Conservation (phyloP, 2,113 vertebrate genomes). For the Mormoops blainvillei region DNA sequence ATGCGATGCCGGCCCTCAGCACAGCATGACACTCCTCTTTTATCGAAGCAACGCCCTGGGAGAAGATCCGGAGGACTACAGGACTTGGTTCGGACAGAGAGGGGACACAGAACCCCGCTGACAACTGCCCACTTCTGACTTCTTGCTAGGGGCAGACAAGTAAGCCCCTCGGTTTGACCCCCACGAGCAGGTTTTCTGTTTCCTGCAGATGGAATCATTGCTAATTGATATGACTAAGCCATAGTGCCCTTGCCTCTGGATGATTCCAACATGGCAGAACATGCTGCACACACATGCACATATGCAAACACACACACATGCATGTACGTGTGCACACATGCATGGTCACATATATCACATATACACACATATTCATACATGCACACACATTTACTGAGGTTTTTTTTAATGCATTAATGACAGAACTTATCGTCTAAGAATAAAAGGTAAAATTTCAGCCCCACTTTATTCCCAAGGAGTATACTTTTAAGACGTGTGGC, state of each 20-base stretch:
- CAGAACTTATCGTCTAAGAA: background rate
- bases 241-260: background rate
- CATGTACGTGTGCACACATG: background rate
- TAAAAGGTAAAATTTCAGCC: background rate
- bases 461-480: background rate
- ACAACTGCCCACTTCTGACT: background rate
- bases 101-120: accelerated
- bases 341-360: too few relatives aligned
- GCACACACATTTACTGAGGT: background rate
- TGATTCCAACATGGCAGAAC: background rate
- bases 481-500: background rate
- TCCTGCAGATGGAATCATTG: background rate
- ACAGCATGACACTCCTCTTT: background rate
- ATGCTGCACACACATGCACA: accelerated
- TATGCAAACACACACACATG: accelerated
- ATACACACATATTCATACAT: background rate
- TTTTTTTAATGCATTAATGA: background rate
- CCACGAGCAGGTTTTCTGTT: background rate
- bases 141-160: background rate
- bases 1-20: background rate
- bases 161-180: background rate
- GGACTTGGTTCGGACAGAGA: accelerated
- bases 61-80: background rate
- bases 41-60: background rate
- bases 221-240: background rate